Evolutionary conservation across 2,113 vertebrate genomes (phyloP).

Genomic region (Sarotherodon lohbergeri): DNA sequence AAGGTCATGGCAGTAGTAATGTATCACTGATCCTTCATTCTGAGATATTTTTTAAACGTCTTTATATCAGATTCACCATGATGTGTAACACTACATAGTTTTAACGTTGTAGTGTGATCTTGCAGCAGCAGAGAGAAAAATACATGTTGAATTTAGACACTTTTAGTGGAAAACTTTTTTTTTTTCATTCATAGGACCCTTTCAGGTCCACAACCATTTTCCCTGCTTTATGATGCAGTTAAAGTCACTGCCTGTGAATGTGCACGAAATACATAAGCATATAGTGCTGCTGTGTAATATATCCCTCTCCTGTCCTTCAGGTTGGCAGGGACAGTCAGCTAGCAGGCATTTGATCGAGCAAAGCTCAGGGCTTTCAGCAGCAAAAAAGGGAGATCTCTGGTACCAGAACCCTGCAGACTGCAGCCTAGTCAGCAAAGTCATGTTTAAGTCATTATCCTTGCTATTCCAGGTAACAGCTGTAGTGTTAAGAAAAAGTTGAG

Average conservation of each 20-base stretch:
- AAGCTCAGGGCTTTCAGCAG: not conserved
- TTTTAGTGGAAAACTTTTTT: not conserved
- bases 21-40: not conserved
- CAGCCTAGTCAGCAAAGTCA: not conserved
- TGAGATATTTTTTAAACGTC: not conserved
- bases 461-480: slow-evolving; percentile 17
- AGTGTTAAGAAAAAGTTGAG: not conserved
- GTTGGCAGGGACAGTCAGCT: slow-evolving; percentile 20
- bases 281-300: not conserved
- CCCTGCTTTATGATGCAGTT: not conserved
- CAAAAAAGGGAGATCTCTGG: not conserved
- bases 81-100: not conserved
- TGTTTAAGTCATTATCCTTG: not conserved
- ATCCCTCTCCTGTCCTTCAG: slow-evolving; percentile 8
- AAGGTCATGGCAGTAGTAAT: not conserved
- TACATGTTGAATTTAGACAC: not conserved
- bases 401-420: not conserved
- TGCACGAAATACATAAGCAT: not conserved
- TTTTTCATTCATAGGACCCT: not conserved
- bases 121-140: not conserved
- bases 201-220: not conserved
- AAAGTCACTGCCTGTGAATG: not conserved
- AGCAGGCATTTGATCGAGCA: not conserved
- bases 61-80: not conserved
- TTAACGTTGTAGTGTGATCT: not conserved